phyloP scores from a whole-genome alignment of 2,797 vertebrate genomes.

The Hippocampus kuda region DNA sequence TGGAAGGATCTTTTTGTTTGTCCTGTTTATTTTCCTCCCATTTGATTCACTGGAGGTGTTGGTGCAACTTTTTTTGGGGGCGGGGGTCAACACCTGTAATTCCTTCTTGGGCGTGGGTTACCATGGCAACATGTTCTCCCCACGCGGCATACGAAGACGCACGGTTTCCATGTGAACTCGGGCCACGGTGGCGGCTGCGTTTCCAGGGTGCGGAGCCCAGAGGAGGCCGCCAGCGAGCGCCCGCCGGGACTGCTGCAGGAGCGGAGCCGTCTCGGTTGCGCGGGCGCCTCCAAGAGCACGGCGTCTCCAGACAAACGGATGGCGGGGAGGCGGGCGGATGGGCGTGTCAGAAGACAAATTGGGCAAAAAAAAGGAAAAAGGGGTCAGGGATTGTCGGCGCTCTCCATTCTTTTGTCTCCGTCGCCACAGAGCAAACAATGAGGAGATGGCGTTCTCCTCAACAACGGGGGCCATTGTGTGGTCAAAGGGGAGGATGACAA shows the following conservation, averaged over 20 bases:
- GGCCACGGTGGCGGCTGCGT: not conserved
- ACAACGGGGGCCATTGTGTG: not conserved
- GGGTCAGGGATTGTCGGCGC: too few species aligned
- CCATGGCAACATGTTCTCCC: not conserved
- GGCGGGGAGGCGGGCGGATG: not conserved
- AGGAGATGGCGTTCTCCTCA: not conserved
- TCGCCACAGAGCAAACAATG: not conserved
- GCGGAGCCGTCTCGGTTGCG: not conserved
- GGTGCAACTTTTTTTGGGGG: not conserved
- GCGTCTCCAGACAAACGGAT: not conserved
- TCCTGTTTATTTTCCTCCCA: not conserved
- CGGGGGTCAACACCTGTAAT: too few species aligned
- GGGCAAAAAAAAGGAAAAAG: not conserved
- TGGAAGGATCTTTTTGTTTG: not conserved
- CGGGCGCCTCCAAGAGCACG: too few species aligned
- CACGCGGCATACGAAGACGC: not conserved
- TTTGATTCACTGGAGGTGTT: not conserved
- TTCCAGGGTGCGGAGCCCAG: not conserved
- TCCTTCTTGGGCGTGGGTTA: not conserved
- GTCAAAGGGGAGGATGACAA: not conserved
- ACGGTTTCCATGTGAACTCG: not conserved
- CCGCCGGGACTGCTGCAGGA: not conserved
- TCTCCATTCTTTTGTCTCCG: not conserved
- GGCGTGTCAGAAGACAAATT: not conserved
- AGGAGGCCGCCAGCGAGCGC: not conserved